Percentiles rank a stretch among this genome's conserved stretches.
These are phyloP conservation scores for Cololabis saira DNA, from an alignment of 2,113 vertebrate genomes.

Conservation along the genomic window DNA sequence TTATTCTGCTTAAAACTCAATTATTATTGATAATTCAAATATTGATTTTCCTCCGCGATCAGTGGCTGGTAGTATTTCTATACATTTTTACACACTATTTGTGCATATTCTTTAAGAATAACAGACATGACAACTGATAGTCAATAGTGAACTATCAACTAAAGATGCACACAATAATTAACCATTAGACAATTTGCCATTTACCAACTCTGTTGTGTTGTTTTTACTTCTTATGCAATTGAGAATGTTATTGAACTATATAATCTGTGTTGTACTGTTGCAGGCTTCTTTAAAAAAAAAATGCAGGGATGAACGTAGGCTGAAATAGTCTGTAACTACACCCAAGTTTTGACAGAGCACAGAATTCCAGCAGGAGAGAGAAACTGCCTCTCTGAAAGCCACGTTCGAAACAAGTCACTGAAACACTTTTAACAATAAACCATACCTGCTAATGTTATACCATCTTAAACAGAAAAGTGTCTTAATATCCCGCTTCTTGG, in stretches of 20 bases:
- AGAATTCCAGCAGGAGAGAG: too few species aligned
- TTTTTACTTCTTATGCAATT: neutral
- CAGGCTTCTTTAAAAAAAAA: too few species aligned
- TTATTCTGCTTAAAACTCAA: neutral
- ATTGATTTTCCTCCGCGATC: neutral
- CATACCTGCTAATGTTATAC: too few species aligned
- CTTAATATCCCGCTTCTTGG: too few species aligned
- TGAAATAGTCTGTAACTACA: too few species aligned
- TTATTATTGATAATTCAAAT: constrained; percentile 1
- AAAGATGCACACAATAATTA: constrained; percentile 40
- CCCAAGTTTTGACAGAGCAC: too few species aligned
- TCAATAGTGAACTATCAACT: constrained; percentile 26
- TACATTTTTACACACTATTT: neutral
- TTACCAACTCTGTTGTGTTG: constrained; percentile 44
- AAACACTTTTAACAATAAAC: too few species aligned
- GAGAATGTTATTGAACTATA: neutral
- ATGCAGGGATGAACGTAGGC: too few species aligned
- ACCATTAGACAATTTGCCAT: constrained; percentile 64
- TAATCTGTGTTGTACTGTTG: neutral
- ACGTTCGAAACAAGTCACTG: too few species aligned
- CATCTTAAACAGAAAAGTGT: too few species aligned
- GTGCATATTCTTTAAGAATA: constrained; percentile 9
- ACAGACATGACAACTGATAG: constrained; percentile 15
- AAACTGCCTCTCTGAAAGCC: too few species aligned
- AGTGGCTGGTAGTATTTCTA: neutral